Base-by-base conservation (phyloP, 92 coral and sea anemone species). In the Phenganax stokvisi region DNA sequence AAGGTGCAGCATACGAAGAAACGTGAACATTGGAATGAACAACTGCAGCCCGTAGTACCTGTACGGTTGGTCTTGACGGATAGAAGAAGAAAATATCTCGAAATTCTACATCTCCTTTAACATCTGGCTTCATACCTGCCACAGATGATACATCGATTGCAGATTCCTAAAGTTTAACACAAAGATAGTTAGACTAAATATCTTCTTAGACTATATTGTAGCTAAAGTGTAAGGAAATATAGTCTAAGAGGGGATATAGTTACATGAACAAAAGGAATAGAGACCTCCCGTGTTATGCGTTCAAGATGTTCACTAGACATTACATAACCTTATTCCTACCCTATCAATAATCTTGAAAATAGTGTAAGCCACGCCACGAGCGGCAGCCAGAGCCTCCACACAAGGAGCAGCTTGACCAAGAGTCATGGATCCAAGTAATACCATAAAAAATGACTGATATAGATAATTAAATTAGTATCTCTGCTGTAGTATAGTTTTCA, bases 31-130 rank as follows among this genome's bases (percentile, higher is more conserved):
- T 30, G n/a, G 52, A n/a, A 44, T 9, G 54, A 63, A 12, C 51
- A 52, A 67, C 20, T 16, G 54, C 68, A 20, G 20, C 7, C 0
- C 0, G 27, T 3, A 25, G 5, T 77, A 92, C 97, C 90, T 89
- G 83, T 47, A 93, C 89, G 28, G 92, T 90, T n/a, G 88, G 88
- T 70, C 98, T 86, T 58, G 97, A 89, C 51, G 98, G 97, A 79
- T 93, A 93, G 54, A 75, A 67, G 75, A 93, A 93, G 71, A 89
- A 86, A 75, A 93, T 74, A 69, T 93, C 87, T 54, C 80, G 82
- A 55, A 91, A 91, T 29, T 80, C 89, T 37, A 93, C 85, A 54
- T 88, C 84, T 11, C 98, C 97, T 65, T 62, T 85, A 47, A 91
- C 87, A 61, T 76, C 89, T 37, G 92, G 93, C 60, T 83, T 92